phyloP scores from a whole-genome alignment of 2,888 invertebrate species.

The Chirona hameri region DNA sequence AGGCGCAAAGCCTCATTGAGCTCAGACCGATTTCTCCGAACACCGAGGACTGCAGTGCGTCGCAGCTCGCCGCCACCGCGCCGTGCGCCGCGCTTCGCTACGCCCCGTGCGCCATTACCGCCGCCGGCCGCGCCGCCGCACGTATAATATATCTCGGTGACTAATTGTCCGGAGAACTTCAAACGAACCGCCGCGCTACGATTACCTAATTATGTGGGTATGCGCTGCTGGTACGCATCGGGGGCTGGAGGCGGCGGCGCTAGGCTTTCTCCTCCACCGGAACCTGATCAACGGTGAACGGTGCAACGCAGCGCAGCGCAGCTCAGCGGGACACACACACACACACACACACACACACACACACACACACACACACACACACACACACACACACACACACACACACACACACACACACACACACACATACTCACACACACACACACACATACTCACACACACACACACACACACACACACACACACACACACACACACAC shows the following conservation, averaged over 20 bases:
- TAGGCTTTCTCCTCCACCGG: background rate
- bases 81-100: background rate
- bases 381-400: too few species aligned
- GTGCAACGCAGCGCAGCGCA: background rate
- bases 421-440: too few species aligned
- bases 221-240: background rate
- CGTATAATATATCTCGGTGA: constrained; percentile 4
- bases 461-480: too few species aligned
- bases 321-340: background rate
- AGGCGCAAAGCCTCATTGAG: too few species aligned
- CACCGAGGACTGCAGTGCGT: too few species aligned
- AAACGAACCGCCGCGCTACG: background rate
- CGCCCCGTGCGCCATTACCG: background rate
- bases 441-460: too few species aligned
- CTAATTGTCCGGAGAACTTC: constrained; percentile 25
- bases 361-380: too few species aligned
- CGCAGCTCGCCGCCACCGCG: too few species aligned
- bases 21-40: too few species aligned
- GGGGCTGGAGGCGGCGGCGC: background rate
- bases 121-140: background rate
- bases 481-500: too few species aligned
- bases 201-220: constrained; percentile 1
- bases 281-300: background rate
- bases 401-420: too few species aligned
- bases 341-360: too few species aligned